Evolutionary conservation across 2,113 vertebrate species (phyloP).

Genomic region (Regulus satrapa): DNA sequence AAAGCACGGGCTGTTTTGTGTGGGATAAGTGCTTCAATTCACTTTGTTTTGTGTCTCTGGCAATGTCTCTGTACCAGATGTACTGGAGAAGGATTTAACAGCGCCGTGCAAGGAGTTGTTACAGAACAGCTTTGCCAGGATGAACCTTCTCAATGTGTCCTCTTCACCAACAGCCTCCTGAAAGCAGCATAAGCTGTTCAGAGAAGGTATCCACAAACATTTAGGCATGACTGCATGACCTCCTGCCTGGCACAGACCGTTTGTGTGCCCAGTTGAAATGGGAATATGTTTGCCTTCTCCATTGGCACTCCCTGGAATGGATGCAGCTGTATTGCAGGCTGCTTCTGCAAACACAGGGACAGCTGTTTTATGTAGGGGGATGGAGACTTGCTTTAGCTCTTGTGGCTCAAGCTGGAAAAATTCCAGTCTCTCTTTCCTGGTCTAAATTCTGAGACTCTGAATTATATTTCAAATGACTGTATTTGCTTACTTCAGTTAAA

Average conservation of each 20-base stretch:
- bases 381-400: background rate
- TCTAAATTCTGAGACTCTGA: background rate
- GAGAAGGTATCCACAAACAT: background rate
- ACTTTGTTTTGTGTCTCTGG: background rate
- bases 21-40: background rate
- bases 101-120: background rate
- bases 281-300: background rate
- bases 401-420: background rate
- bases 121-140: background rate
- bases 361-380: background rate
- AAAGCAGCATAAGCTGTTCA: background rate
- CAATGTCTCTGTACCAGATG: background rate
- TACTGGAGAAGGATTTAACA: background rate
- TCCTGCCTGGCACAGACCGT: background rate
- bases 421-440: background rate
- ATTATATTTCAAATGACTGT: background rate
- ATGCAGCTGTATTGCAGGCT: background rate
- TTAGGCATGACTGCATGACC: background rate
- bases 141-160: background rate
- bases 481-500: background rate
- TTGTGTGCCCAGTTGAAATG: background rate
- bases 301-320: background rate
- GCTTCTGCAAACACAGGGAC: background rate
- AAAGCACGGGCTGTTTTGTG: background rate
- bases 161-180: background rate